Evolutionary conservation across 2,888 invertebrate genomes (phyloP), one percentile per base, ranked within the genome.

Genomic region (Pammene fasciana): DNA sequence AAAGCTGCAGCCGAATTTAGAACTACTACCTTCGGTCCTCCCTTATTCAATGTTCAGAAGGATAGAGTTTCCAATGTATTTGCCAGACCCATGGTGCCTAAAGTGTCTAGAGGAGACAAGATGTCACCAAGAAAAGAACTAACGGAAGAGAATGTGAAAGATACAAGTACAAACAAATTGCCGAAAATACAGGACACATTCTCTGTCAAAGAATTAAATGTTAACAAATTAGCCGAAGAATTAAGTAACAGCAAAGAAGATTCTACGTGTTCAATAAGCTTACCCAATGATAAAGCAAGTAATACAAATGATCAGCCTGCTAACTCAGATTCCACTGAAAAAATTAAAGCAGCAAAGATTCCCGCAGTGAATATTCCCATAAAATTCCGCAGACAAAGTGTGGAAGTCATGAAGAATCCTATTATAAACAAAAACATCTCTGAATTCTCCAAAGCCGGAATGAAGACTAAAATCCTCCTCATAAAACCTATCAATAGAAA

Each of bases 191-290:
- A 65, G 97, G 94, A 78, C 93, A 93, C 79, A 96, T 97, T 76
- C 97, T 97, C 88, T 96, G 97, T 87, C 96, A 97, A 71, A 97
- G 81, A 84, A 66, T 45, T 71, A 16, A 75, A 78, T 70, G 18
- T 56, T 52, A 73, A 50, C 26, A 67, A 67, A 26, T 2, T 59
- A 16, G 65, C 65, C 57, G 78, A 77, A 68, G 75, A 75, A 13
- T 61, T 55, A 11, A 72, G 54, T 55, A 71, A 62, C 18, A 79
- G 77, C 67, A 76, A 71, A 36, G 68, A 52, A 50, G 68, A 70
- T 64, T 18, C 18, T 16, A 52, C 46, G 41, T 34, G 4, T 9
- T 8, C n/a, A 57, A 54, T 74, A 71, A 74, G 66, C 67, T 6
- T 73, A 74, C 45, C 59, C 64, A 65, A 36, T 52, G 67, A 67